Percentiles rank a stretch among this genome's conserved stretches.
Evolutionary conservation across 2,888 invertebrate genomes (phyloP).

Genomic region (Eremobia ochroleuca): DNA sequence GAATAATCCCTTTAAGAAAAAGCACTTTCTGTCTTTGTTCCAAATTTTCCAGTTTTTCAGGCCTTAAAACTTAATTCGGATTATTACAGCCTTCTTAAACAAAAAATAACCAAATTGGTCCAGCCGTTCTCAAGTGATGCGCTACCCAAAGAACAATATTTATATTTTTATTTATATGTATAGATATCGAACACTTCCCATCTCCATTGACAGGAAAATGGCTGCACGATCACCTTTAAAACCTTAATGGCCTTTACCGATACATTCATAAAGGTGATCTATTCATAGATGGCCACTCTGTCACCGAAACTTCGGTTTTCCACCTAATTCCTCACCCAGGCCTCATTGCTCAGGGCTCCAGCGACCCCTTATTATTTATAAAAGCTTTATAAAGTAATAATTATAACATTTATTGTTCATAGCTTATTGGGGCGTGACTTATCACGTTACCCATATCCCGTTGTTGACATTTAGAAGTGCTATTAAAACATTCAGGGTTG

Average conservation of each 20-base stretch:
- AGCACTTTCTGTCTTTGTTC: too few relatives aligned
- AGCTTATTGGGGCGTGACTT: constrained; percentile 73
- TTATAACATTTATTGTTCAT: constrained; percentile 68
- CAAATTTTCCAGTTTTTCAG: neutral
- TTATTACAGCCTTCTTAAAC: too few relatives aligned
- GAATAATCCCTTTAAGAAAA: too few relatives aligned
- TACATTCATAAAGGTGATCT: constrained; percentile 50
- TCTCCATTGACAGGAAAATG: constrained; percentile 39
- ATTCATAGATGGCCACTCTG: constrained; percentile 39
- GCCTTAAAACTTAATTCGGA: neutral
- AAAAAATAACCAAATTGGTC: neutral
- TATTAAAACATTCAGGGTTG: constrained; percentile 71
- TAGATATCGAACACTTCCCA: neutral
- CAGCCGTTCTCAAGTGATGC: neutral
- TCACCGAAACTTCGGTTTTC: constrained; percentile 33
- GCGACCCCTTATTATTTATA: constrained; percentile 63
- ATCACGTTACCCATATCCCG: constrained; percentile 73
- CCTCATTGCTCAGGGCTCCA: constrained; percentile 11
- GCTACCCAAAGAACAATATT: neutral
- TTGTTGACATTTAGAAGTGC: constrained; percentile 79
- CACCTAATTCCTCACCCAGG: constrained; percentile 38
- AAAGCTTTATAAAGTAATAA: constrained; percentile 63
- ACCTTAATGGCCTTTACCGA: constrained; percentile 43
- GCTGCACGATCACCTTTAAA: constrained; percentile 43
- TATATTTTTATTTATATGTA: neutral